Evolutionary conservation across 2,888 invertebrate species (phyloP).

Genomic region (Serrognathus titanus): DNA sequence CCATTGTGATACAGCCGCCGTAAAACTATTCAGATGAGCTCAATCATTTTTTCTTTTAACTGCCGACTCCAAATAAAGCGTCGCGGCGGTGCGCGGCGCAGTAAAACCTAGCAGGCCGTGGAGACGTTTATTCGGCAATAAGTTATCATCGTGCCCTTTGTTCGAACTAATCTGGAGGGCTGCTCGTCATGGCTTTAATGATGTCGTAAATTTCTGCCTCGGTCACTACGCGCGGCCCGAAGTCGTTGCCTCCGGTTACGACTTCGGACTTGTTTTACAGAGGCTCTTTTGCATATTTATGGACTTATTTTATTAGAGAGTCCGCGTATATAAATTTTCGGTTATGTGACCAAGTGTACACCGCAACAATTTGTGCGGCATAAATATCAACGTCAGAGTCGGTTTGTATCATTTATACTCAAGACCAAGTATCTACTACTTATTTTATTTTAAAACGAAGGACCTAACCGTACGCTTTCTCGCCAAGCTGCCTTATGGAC

Average conservation of each 20-base stretch:
- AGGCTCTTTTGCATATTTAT: no score
- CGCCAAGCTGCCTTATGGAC: no score
- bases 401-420: no score
- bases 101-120: conserved; percentile 36
- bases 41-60: conserved; percentile 7
- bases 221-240: not conserved
- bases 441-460: no score
- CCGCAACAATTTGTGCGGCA: no score
- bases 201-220: conserved; percentile 37
- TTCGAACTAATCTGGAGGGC: conserved; percentile 38
- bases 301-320: conserved; percentile 1
- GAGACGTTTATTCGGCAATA: conserved; percentile 42
- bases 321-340: not conserved
- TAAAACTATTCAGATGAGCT: conserved; percentile 14
- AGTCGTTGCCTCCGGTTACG: no score
- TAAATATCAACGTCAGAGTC: no score
- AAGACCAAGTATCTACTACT: no score
- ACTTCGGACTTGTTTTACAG: no score
- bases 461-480: no score
- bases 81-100: conserved; percentile 9
- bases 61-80: no score
- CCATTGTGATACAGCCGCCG: conserved; percentile 8
- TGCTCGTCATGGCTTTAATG: conserved; percentile 42
- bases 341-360: no score
- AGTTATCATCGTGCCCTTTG: conserved; percentile 43